A percentile compares a stretch with the other conserved stretches of the same genome.
These are phyloP conservation scores for Leptura quadrifasciata DNA, from an alignment of 2,888 invertebrate species.

Conservation along the genomic window DNA sequence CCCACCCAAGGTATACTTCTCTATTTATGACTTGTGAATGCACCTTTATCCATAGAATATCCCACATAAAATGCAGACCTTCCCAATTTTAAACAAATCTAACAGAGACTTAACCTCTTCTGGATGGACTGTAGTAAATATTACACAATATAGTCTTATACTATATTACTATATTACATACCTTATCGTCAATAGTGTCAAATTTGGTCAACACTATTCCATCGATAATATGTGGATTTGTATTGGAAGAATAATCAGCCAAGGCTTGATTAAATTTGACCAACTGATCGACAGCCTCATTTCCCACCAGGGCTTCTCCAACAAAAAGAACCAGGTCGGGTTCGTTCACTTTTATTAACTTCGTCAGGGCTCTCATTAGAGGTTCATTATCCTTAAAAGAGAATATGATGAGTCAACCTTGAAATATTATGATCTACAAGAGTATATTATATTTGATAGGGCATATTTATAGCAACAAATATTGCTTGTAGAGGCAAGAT, in stretches of 20 bases:
- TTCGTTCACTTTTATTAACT: slow-evolving; percentile 97
- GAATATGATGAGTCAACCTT: not conserved
- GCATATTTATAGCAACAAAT: no score
- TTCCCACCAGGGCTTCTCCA: slow-evolving; percentile 99
- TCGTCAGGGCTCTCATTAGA: slow-evolving; percentile 97
- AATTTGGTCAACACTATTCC: slow-evolving; percentile 99
- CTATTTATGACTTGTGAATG: no score
- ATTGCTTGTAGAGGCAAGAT: no score
- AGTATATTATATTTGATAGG: no score
- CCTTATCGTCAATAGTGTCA: slow-evolving; percentile 99
- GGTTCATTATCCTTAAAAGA: slow-evolving; percentile 91
- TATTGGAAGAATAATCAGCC: slow-evolving; percentile 88
- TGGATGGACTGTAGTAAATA: not conserved
- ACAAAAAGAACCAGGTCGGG: slow-evolving; percentile 99
- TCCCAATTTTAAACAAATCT: no score
- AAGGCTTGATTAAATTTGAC: slow-evolving; percentile 99
- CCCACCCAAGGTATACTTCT: no score
- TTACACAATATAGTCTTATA: slow-evolving; percentile 7
- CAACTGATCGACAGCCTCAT: slow-evolving; percentile 99
- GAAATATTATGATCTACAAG: not conserved
- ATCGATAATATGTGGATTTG: slow-evolving; percentile 94
- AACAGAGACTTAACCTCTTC: no score
- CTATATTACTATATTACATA: slow-evolving; percentile 68
- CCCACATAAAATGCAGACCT: no score
- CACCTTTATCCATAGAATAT: no score